phyloP scores from a whole-genome alignment of 2,888 invertebrate species.

The Luffia ferchaultella region DNA sequence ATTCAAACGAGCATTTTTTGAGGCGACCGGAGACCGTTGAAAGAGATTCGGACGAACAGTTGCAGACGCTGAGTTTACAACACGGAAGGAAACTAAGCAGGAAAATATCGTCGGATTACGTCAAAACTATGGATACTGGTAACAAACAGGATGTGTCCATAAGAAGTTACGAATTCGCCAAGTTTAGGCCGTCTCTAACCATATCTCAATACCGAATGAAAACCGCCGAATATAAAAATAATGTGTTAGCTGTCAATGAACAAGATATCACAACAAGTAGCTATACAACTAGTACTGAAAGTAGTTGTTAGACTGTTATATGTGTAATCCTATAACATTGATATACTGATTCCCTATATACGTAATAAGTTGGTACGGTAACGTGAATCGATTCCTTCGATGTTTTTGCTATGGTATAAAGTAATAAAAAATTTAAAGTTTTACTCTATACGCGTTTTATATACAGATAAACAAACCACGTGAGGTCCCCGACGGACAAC shows the following conservation, averaged over 20 bases:
- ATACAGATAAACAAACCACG: too few relatives aligned
- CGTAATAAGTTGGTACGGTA: too few relatives aligned
- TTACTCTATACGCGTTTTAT: too few relatives aligned
- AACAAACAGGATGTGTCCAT: conserved; percentile 26
- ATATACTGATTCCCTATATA: too few relatives aligned
- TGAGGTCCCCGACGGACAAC: too few relatives aligned
- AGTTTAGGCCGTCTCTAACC: conserved; percentile 32
- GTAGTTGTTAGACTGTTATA: too few relatives aligned
- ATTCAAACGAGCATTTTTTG: conserved; percentile 20
- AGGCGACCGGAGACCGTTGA: conserved; percentile 20
- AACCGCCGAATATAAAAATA: conserved; percentile 16
- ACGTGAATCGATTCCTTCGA: too few relatives aligned
- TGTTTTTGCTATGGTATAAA: too few relatives aligned
- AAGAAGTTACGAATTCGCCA: conserved; percentile 36
- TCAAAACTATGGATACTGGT: conserved; percentile 34
- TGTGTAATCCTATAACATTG: too few relatives aligned
- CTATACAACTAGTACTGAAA: too few relatives aligned
- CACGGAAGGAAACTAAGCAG: conserved; percentile 31
- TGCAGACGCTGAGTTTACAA: conserved; percentile 27
- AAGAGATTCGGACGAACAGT: conserved; percentile 25
- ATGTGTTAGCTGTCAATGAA: background rate
- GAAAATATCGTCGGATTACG: conserved; percentile 47
- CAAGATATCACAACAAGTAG: too few relatives aligned
- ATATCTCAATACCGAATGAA: conserved; percentile 34
- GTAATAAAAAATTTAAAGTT: too few relatives aligned